Evolutionary conservation across 2,888 invertebrate genomes (phyloP).

Genomic region (Willowsia nigromaculata): DNA sequence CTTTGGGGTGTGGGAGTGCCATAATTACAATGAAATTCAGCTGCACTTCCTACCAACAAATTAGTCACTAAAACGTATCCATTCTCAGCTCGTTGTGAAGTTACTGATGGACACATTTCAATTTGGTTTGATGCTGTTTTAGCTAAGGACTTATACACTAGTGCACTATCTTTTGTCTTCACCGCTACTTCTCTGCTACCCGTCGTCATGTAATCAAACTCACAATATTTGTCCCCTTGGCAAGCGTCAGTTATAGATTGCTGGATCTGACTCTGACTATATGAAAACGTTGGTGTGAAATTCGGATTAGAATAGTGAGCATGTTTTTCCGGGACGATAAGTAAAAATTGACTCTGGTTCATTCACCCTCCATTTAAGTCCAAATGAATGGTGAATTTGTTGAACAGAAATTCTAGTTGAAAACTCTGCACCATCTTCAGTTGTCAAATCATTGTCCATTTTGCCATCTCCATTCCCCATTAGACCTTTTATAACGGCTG

Average conservation of each 20-base stretch:
- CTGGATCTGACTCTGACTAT: neutral
- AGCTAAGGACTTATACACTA: neutral
- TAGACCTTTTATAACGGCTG: neutral
- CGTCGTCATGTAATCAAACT: conserved; percentile 55
- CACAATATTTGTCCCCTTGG: neutral
- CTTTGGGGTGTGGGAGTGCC: too few species aligned
- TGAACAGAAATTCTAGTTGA: conserved; percentile 12
- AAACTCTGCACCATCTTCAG: conserved; percentile 15
- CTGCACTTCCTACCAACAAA: too few species aligned
- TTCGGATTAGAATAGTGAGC: conserved; percentile 7
- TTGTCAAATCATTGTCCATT: conserved; percentile 40
- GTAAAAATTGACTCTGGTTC: conserved; percentile 48
- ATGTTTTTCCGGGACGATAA: conserved; percentile 41
- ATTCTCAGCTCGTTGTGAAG: too few species aligned
- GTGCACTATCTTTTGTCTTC: neutral
- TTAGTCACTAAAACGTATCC: too few species aligned
- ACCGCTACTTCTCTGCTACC: conserved; percentile 39
- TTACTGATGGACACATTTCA: conserved; percentile 11
- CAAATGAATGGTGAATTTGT: conserved; percentile 60
- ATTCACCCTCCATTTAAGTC: conserved; percentile 44
- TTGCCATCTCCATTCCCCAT: conserved; percentile 55
- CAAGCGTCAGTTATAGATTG: conserved; percentile 7
- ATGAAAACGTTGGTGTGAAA: conserved; percentile 12
- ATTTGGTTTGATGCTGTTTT: neutral
- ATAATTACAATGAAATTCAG: too few species aligned